A percentile compares a stretch with the other conserved stretches of the same genome.
These are phyloP conservation scores for Tetramorium simillimum DNA, from an alignment of 1,140 invertebrate genomes.

Conservation along the genomic window DNA sequence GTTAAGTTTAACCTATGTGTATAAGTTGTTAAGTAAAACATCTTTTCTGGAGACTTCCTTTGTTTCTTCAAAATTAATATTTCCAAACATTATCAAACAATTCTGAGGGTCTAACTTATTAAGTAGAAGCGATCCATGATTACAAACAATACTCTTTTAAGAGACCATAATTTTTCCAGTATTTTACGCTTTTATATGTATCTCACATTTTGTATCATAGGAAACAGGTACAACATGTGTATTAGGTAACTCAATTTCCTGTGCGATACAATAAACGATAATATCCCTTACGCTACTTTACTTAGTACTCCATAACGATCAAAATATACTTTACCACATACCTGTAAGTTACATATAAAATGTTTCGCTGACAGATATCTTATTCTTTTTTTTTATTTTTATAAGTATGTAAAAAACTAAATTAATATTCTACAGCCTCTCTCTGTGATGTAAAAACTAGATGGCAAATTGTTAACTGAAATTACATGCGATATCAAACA, in stretches of 20 bases:
- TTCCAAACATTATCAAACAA: conserved; percentile 12
- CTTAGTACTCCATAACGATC: conserved; percentile 7
- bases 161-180: neutral
- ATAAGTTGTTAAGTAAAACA: conserved; percentile 42
- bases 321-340: conserved; percentile 26
- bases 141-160: neutral
- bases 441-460: conserved; percentile 48
- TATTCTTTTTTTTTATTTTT: conserved; percentile 16
- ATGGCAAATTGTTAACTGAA: conserved; percentile 21
- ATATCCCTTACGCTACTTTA: conserved; percentile 10
- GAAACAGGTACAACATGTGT: conserved; percentile 57
- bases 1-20: conserved; percentile 13
- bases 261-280: conserved; percentile 53
- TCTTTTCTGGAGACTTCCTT: neutral
- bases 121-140: conserved; percentile 14
- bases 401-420: conserved; percentile 33
- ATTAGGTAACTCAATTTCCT: conserved; percentile 59
- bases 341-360: conserved; percentile 48
- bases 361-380: conserved; percentile 11
- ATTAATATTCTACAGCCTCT: conserved; percentile 58
- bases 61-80: neutral
- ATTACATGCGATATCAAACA: conserved; percentile 16
- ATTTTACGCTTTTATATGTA: neutral
- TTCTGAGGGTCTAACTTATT: neutral
- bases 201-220: conserved; percentile 48